Conservation (phyloP, 2,797 vertebrate genomes). For the Fistularia commersonii region DNA sequence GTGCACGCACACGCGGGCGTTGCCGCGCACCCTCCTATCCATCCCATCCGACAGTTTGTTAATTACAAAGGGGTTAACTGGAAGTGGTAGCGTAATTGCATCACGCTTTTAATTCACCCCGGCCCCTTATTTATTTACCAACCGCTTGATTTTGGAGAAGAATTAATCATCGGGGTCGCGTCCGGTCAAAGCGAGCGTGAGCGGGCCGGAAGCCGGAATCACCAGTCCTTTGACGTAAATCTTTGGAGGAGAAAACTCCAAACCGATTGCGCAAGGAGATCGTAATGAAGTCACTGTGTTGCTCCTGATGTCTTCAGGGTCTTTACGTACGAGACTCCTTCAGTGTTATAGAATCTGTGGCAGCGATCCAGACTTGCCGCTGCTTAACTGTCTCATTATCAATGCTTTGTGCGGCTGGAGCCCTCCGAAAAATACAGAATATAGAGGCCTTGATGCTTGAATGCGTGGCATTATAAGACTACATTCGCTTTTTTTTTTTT, state of each 20-base stretch:
- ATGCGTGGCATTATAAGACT: slow-evolving; percentile 58
- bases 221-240: too few species aligned
- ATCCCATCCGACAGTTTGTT: slow-evolving; percentile 72
- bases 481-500: slow-evolving; percentile 33
- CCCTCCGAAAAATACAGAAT: slow-evolving; percentile 40
- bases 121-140: slow-evolving; percentile 73
- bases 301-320: slow-evolving; percentile 30
- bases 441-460: slow-evolving; percentile 56
- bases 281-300: slow-evolving; percentile 31
- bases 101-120: slow-evolving; percentile 74
- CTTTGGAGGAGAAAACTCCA: slow-evolving; percentile 26
- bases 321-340: slow-evolving; percentile 29
- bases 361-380: slow-evolving; percentile 48
- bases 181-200: slow-evolving; percentile 51
- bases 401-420: slow-evolving; percentile 31
- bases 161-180: slow-evolving; percentile 64
- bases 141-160: slow-evolving; percentile 57
- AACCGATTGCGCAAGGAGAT: slow-evolving; percentile 23
- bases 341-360: slow-evolving; percentile 43
- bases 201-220: slow-evolving; percentile 34
- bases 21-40: slow-evolving; percentile 48
- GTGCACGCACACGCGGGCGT: slow-evolving; percentile 10
- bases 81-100: slow-evolving; percentile 79
- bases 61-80: slow-evolving; percentile 79
- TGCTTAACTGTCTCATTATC: slow-evolving; percentile 48